phyloP scores from a whole-genome alignment of 2,113 vertebrate species.

The Herpailurus yagouaroundi region DNA sequence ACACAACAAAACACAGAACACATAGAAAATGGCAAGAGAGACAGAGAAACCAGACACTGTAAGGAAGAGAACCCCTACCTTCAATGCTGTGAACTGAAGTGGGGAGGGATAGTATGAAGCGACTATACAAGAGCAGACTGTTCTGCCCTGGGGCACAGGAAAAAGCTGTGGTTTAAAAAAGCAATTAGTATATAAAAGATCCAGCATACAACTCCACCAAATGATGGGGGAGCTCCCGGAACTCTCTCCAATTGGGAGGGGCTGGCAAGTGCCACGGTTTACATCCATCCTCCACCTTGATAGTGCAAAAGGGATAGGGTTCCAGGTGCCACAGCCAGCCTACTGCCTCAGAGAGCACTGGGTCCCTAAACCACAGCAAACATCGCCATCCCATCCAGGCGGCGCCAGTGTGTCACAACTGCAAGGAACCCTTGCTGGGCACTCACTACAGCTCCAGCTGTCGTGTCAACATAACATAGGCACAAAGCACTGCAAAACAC shows the following conservation, averaged over 20 bases:
- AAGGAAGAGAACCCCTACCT: background rate
- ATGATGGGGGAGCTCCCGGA: background rate
- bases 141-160: background rate
- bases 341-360: background rate
- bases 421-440: background rate
- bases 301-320: background rate
- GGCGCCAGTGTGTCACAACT: background rate
- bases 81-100: background rate
- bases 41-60: background rate
- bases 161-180: background rate
- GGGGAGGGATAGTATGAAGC: background rate
- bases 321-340: background rate
- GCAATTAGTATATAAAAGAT: background rate
- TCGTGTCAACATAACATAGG: background rate
- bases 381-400: background rate
- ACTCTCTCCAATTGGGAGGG: background rate
- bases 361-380: background rate
- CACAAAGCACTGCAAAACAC: background rate
- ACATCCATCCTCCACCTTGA: background rate
- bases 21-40: background rate
- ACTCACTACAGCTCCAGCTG: background rate
- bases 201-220: background rate
- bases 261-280: background rate
- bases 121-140: background rate
- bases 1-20: background rate